A percentile compares a stretch with the other conserved stretches of the same genome.
These are phyloP conservation scores for Gymnopithys bicolor DNA, from an alignment of 2,797 vertebrate species.

Conservation along the genomic window DNA sequence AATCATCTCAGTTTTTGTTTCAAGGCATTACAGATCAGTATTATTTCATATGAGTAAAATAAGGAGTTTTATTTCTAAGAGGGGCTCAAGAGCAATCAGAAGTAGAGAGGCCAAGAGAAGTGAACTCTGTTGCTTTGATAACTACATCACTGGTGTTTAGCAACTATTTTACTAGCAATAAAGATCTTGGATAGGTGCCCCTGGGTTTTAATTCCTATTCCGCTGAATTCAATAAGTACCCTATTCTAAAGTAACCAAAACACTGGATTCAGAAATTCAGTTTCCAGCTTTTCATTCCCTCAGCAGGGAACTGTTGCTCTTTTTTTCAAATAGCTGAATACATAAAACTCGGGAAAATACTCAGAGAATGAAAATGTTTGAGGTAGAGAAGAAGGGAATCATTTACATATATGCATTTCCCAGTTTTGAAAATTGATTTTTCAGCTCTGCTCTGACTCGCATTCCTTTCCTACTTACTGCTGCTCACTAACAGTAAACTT, in stretches of 20 bases:
- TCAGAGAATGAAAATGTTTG: not conserved
- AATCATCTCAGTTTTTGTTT: not conserved
- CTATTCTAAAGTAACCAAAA: not conserved
- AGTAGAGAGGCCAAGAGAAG: not conserved
- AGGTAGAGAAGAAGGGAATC: not conserved
- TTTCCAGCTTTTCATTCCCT: not conserved
- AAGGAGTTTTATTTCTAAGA: not conserved
- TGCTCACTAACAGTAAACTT: conserved; percentile 1
- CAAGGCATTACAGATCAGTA: not conserved
- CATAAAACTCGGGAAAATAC: not conserved
- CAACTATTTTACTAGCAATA: not conserved
- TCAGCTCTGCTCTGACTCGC: not conserved
- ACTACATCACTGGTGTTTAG: not conserved
- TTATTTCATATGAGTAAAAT: not conserved
- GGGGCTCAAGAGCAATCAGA: not conserved
- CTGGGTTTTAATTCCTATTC: not conserved
- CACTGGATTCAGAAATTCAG: not conserved
- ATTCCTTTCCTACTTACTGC: not conserved
- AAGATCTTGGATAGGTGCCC: not conserved
- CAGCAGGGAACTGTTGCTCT: rapidly evolving
- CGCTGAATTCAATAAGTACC: not conserved
- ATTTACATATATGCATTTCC: not conserved
- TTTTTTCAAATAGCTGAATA: not conserved
- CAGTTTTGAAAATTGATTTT: not conserved
- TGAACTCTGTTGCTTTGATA: not conserved